These are phyloP conservation scores for Drosophila pseudoobscura DNA, from an alignment of 1,140 invertebrate species.

Conservation along the genomic window DNA sequence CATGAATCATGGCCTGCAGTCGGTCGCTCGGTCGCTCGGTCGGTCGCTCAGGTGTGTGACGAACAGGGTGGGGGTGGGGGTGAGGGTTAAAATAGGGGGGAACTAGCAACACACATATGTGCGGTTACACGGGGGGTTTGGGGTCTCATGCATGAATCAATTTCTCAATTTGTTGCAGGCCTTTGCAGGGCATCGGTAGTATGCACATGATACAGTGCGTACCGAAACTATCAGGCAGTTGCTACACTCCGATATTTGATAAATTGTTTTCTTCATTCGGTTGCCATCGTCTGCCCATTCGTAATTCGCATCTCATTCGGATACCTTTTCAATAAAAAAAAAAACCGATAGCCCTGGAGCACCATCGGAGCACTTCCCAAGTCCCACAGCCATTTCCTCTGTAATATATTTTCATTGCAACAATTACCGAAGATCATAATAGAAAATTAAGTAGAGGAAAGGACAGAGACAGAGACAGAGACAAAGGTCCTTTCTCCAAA, in stretches of 20 bases:
- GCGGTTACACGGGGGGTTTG: slow-evolving; percentile 41
- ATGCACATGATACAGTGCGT: background rate
- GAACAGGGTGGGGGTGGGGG: slow-evolving; percentile 31
- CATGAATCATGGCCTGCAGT: slow-evolving; percentile 68
- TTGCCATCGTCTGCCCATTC: no score
- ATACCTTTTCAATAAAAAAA: background rate
- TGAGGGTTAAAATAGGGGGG: background rate
- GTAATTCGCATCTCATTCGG: no score
- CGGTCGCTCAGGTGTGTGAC: slow-evolving; percentile 47
- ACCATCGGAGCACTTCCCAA: background rate
- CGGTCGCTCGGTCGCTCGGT: background rate
- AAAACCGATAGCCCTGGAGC: background rate
- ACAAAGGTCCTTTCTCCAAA: background rate
- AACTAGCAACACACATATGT: slow-evolving; percentile 41
- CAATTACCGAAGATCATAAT: slow-evolving; percentile 51
- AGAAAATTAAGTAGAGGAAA: slow-evolving; percentile 41
- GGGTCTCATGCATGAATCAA: slow-evolving; percentile 51
- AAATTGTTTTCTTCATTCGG: no score
- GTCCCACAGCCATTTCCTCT: background rate
- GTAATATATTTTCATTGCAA: slow-evolving; percentile 43
- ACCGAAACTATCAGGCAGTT: no score
- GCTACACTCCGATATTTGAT: no score
- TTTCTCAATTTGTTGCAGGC: slow-evolving; percentile 70
- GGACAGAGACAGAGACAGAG: background rate
- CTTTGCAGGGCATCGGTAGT: slow-evolving; percentile 43